Evolutionary conservation across 1,140 invertebrate genomes (phyloP), one percentile per base, ranked within the genome.

Genomic region (Dreissena rostriformis): DNA sequence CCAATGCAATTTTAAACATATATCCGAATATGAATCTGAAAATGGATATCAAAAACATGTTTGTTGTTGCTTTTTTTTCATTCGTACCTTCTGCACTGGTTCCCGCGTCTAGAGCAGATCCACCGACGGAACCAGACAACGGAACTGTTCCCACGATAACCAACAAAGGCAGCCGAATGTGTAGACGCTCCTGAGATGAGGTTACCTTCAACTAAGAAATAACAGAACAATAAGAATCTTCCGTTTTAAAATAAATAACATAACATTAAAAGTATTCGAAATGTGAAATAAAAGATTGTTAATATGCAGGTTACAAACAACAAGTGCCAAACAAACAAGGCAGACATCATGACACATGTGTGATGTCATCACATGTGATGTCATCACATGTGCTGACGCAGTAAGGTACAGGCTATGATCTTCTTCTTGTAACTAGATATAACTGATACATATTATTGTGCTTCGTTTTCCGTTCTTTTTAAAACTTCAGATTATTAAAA

Each of bases 81-180:
- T 5, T 8, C 4, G 2, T 39, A 39, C 39, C 39, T 39, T 39
- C 39, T 39, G 39, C 39, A 2, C 39, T 39, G 2, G 8, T 39
- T 39, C 4, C 39, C 39, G 39, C 4, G 39, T 39, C 39, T 39
- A 8, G 39, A 39, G 39, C 39, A 39, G 39, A 5, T 8, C 4
- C 39, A 39, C 8, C 39, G 39, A 39, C 8, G 39, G 39, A 39
- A 39, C 39, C 39, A 39, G 39, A 39, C 49, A 80, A 39, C 15
- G 77, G 66, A 53, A 80, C 77, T 55, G 66, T 80, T 4, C 77
- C 77, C 12, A 80, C 67, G 49, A 80, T 67, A 26, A 80, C 71
- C 39, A 80, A 22, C 70, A 80, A 53, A 1, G 77, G 77, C 22
- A 80, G 63, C 12, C 65, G 65, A 24, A 80, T 71, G 67, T 71